A percentile compares a stretch with the other conserved stretches of the same genome.
Evolutionary conservation across 2,888 invertebrate species (phyloP).

Genomic region (Agriopis leucophaearia): DNA sequence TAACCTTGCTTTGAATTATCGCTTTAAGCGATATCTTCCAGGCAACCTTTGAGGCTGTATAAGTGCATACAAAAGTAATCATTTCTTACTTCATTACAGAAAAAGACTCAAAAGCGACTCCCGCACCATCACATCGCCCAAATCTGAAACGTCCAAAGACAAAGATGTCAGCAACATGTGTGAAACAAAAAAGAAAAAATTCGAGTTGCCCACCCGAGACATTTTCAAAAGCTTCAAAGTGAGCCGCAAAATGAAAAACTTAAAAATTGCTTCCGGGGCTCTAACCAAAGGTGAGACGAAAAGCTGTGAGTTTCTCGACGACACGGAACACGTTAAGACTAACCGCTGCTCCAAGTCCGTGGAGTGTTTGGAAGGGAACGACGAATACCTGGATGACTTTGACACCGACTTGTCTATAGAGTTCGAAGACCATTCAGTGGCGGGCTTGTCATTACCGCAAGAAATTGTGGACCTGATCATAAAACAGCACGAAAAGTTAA

Average conservation of each 20-base stretch:
- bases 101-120: conserved; percentile 84
- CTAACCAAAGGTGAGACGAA: conserved; percentile 75
- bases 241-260: conserved; percentile 74
- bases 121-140: conserved; percentile 68
- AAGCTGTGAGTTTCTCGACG: conserved; percentile 81
- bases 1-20: too few species aligned
- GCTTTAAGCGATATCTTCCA: too few species aligned
- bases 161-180: too few species aligned
- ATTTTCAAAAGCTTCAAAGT: conserved; percentile 82
- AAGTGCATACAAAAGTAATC: too few species aligned
- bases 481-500: conserved; percentile 61
- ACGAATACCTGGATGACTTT: conserved; percentile 60
- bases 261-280: conserved; percentile 64
- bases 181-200: conserved; percentile 80
- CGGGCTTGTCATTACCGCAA: conserved; percentile 69
- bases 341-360: conserved; percentile 77
- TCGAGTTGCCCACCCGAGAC: conserved; percentile 80
- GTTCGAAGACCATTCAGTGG: conserved; percentile 65
- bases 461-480: conserved; percentile 77
- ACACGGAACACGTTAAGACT: conserved; percentile 62
- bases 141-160: conserved; percentile 73
- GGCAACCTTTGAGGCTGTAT: too few species aligned
- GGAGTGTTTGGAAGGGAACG: conserved; percentile 69
- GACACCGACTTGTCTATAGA: conserved; percentile 69
- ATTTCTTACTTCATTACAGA: conserved; percentile 48